Base-by-base conservation (phyloP, 2,888 invertebrate species). In the Rotaria sp. region DNA sequence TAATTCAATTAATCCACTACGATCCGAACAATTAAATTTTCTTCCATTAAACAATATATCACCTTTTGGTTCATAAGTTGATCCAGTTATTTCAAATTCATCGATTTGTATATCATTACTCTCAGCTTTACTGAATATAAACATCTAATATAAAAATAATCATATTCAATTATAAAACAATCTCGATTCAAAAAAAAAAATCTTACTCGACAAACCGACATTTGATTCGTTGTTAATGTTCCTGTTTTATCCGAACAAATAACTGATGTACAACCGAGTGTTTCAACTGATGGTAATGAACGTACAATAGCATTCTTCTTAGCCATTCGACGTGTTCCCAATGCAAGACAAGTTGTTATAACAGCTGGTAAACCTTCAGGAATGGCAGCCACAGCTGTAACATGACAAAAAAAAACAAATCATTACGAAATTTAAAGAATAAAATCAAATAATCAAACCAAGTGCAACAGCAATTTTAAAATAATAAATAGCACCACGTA, bases 181-280 rank as follows among this genome's bases (percentile, higher is more conserved):
- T 11, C 8, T 11, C 13, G 13, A 11, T 11, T 45, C 13, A 8
- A 45, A 57, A 57, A n/a, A 59, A 13, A 30, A 2, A 8, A n/a
- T 21, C 74, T 10, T 75, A 75, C 74, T 38, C 93, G 95, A 90
- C 96, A 96, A 88, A 99, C 99, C 88, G 98, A 98, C 99, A 99
- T 99, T 93, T 98, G 97, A 93, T 99, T 98, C 90, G 98, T 98
- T 91, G 98, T 98, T 88, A 99, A 93, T 85, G 98, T 99, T 89
- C 98, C 98, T 90, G 98, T 98, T 93, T 99, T 99, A 92, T 99
- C 99, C 86, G 99, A 99, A 94, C 99, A 99, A 93, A 99, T 99
- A 90, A 99, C 99, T 41, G 98, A 98, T 80, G 99, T 99, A 93
- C 99, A 99, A 92, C 99, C 99, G 87, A 99, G 93, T 88, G 99